Evolutionary conservation across 2,888 invertebrate species (phyloP).

Genomic region (Entomobrya proxima): DNA sequence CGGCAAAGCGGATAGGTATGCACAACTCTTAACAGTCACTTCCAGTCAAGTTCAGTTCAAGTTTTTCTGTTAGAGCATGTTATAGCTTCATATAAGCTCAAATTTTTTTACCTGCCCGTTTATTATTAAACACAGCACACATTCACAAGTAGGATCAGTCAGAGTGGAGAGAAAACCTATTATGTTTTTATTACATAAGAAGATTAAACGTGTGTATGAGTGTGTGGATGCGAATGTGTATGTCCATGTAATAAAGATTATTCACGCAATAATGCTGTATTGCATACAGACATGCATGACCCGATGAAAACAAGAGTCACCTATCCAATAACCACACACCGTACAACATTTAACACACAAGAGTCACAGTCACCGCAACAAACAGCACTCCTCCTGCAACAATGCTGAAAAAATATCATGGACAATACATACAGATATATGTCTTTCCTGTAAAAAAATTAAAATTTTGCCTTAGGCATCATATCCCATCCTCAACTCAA

Average conservation of each 20-base stretch:
- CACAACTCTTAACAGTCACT: conserved; percentile 52
- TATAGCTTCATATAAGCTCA: neutral
- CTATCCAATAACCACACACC: conserved; percentile 3
- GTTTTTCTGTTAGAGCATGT: neutral
- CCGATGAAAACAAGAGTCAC: conserved; percentile 12
- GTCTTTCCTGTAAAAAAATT: conserved; percentile 7
- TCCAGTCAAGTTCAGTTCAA: conserved; percentile 41
- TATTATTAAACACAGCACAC: neutral
- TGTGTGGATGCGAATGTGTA: neutral
- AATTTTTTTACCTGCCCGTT: conserved; percentile 25
- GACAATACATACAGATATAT: too few species aligned
- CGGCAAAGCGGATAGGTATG: conserved; percentile 56
- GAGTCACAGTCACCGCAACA: neutral
- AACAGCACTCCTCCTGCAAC: conserved; percentile 6
- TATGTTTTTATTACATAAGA: conserved; percentile 29
- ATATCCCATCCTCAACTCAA: conserved; percentile 4
- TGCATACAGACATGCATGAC: neutral
- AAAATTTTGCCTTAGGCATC: conserved; percentile 52
- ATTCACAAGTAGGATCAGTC: neutral
- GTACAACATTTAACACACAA: too few species aligned
- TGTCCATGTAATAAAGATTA: neutral
- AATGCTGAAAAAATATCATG: conserved; percentile 39
- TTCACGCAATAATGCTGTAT: too few species aligned
- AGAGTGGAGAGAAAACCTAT: neutral
- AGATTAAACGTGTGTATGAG: neutral